phyloP scores from a whole-genome alignment of 2,113 vertebrate species.

The Pithys albifrons region DNA sequence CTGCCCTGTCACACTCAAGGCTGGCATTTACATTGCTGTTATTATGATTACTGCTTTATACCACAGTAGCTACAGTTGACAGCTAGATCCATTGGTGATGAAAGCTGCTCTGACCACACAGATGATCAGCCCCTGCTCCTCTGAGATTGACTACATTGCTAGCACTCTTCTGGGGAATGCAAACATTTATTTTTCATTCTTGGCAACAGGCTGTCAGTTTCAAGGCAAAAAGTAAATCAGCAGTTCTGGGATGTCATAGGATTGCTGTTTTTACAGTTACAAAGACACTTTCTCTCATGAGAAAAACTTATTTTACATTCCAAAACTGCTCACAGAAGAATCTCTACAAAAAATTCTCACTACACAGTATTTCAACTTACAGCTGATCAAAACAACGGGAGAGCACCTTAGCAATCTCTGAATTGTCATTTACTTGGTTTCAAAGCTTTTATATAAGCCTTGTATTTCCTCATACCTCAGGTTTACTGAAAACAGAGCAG shows the following conservation, averaged over 20 bases:
- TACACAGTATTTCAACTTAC: background rate
- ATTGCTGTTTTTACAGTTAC: background rate
- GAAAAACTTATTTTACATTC: background rate
- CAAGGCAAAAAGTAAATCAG: background rate
- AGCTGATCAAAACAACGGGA: background rate
- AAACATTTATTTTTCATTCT: background rate
- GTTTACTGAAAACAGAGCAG: slow-evolving; percentile 4
- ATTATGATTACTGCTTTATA: background rate
- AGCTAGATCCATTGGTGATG: background rate
- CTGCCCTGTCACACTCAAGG: background rate
- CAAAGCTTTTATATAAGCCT: background rate
- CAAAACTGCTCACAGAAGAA: background rate
- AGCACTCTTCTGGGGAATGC: background rate
- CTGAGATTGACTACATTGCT: background rate
- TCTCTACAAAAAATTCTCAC: background rate
- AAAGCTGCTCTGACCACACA: background rate
- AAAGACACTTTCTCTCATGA: background rate
- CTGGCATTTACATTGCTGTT: background rate
- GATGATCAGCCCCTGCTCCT: background rate
- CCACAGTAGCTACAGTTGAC: background rate
- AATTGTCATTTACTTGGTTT: background rate
- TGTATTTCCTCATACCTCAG: background rate
- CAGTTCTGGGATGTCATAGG: background rate
- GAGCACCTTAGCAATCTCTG: background rate
- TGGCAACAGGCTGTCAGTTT: background rate